phyloP scores from a whole-genome alignment of 1,140 invertebrate species.

The Sinella curviseta region DNA sequence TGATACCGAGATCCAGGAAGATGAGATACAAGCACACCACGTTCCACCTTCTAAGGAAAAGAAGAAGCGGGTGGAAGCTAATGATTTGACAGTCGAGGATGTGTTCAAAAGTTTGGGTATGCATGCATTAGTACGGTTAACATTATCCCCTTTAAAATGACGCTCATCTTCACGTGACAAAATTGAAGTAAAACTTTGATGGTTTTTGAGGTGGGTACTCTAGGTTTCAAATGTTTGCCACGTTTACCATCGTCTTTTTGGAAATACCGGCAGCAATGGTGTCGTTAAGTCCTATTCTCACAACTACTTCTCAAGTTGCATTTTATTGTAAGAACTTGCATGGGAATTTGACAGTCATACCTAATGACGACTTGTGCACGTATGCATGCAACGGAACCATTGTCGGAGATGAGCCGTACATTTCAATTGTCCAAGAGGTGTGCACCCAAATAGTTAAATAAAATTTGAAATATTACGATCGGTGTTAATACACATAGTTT shows the following conservation, averaged over 20 bases:
- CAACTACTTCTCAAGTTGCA: background rate
- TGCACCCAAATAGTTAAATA: background rate
- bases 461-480: background rate
- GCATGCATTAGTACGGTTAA: no score
- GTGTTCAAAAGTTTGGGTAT: no score
- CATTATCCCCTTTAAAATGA: background rate
- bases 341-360: background rate
- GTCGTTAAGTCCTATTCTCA: conserved; percentile 31
- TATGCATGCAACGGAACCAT: conserved; percentile 8
- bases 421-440: conserved; percentile 45
- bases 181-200: background rate
- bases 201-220: conserved; percentile 37
- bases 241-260: conserved; percentile 25
- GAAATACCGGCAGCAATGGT: conserved; percentile 38
- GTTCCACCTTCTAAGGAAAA: no score
- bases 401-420: background rate
- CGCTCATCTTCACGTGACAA: background rate
- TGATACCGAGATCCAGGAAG: no score
- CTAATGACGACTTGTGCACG: conserved; percentile 4
- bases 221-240: conserved; percentile 42
- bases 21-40: no score
- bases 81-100: no score
- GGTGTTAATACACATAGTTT: background rate
- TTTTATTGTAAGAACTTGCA: conserved; percentile 5
- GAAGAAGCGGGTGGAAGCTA: no score